Evolutionary conservation across 1,140 invertebrate species (phyloP).

Genomic region (Drosophila auraria): DNA sequence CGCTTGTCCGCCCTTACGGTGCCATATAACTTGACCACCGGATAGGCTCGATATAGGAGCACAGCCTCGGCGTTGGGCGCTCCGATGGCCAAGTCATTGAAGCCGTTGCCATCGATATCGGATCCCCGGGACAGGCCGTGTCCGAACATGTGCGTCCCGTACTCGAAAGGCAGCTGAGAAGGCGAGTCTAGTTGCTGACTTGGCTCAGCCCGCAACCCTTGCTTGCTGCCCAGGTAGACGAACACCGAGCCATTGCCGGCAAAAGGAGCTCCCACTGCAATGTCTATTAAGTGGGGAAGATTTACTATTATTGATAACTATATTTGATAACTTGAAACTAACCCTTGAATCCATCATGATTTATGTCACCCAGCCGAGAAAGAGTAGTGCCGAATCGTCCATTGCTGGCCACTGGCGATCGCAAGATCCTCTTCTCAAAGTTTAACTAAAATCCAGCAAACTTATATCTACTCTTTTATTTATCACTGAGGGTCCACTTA

Average conservation of each 20-base stretch:
- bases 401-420: slow-evolving; percentile 43
- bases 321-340: slow-evolving; percentile 22
- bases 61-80: slow-evolving; percentile 87
- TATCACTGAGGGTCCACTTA: slow-evolving; percentile 57
- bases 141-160: slow-evolving; percentile 85
- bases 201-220: slow-evolving; percentile 86
- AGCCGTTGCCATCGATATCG: slow-evolving; percentile 88
- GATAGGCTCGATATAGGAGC: slow-evolving; percentile 87
- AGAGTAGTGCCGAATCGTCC: slow-evolving; percentile 88
- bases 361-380: slow-evolving; percentile 88
- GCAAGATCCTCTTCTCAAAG: slow-evolving; percentile 65
- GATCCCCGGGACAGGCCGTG: slow-evolving; percentile 88
- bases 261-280: slow-evolving; percentile 90
- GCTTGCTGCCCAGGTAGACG: slow-evolving; percentile 87
- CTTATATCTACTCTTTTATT: slow-evolving; percentile 54
- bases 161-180: slow-evolving; percentile 55
- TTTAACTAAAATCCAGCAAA: slow-evolving; percentile 56
- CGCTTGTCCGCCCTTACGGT: slow-evolving; percentile 85
- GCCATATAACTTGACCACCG: slow-evolving; percentile 86
- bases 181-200: slow-evolving; percentile 85
- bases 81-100: slow-evolving; percentile 89
- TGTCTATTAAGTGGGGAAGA: slow-evolving; percentile 85
- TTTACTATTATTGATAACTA: too few species aligned
- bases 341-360: slow-evolving; percentile 89
- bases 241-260: slow-evolving; percentile 89